Percentiles rank a stretch among this genome's conserved stretches.
These are phyloP conservation scores for Enhydra lutris DNA, from an alignment of 2,113 vertebrate genomes.

Conservation along the genomic window DNA sequence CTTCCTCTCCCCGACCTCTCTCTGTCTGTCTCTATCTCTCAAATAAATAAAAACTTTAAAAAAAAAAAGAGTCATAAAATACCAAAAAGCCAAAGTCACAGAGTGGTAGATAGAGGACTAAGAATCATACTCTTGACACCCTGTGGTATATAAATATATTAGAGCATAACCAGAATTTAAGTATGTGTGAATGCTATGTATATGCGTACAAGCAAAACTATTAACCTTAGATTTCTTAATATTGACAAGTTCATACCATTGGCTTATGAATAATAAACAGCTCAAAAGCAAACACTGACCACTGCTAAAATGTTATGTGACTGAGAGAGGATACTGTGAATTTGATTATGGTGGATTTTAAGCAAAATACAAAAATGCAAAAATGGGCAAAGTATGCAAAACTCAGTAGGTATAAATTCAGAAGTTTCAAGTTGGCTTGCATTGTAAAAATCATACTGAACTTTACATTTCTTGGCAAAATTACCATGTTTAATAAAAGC, in stretches of 20 bases:
- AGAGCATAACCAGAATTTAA: background rate
- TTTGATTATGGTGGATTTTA: background rate
- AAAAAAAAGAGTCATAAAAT: background rate
- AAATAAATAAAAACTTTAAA: background rate
- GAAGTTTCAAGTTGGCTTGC: background rate
- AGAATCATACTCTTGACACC: background rate
- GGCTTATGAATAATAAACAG: background rate
- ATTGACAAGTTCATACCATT: background rate
- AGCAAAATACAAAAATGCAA: background rate
- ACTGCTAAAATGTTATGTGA: background rate
- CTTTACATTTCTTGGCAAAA: constrained; percentile 21
- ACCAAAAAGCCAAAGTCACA: background rate
- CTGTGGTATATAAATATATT: background rate
- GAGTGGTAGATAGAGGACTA: background rate
- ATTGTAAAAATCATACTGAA: background rate
- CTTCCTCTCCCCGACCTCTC: background rate
- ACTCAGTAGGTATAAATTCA: background rate
- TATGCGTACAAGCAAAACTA: background rate
- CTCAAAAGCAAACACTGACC: background rate
- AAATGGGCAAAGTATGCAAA: background rate
- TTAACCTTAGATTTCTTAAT: background rate
- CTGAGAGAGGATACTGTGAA: background rate
- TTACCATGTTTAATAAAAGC: constrained; percentile 41
- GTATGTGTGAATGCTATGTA: background rate
- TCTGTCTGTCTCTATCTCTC: background rate